Base-by-base conservation (phyloP, 2,888 invertebrate species). In the Lasiommata megera region DNA sequence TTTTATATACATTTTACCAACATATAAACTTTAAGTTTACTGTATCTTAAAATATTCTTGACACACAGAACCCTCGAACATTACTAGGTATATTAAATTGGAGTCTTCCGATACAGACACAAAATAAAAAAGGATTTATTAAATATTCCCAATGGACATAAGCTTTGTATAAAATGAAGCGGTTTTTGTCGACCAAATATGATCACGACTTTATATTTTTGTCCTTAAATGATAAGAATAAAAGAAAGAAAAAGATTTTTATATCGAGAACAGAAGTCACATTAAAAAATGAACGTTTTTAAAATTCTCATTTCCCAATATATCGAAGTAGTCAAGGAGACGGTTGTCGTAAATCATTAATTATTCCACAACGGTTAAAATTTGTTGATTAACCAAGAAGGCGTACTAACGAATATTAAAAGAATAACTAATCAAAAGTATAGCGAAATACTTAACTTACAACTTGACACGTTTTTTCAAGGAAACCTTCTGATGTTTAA, bases 201-300 rank as follows among this genome's bases (percentile, higher is more conserved):
- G 38, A 51, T 51, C 50, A 51, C 50, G 50, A 51, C 28, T 40
- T 51, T 51, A 51, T 51, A 29, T 51, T 51, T 51, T 29, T 12
- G 28, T 43, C 11, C 29, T 11, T 36, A 34, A 17, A 47, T 9
- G 16, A 28, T 28, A 23, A 12, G 8, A 12, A 38, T 23, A 38
- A 29, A 9, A 28, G 8, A 38, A 23, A 23, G 11, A 18, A 28
- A 14, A 6, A 14, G 12, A 16, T 37, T 50, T 50, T 50, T 51
- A 38, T 38, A 51, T 38, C 16, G 50, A 38, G 48, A 38, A 37
- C 28, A 51, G 38, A 38, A 51, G 50, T 40, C n/a, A 37, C 50
- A 38, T 28, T 51, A 38, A 31, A 41, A 52, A 52, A 48, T 23
- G 12, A 37, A 47, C 23, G 48, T 36, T 48, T 48, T 48, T 48